Evolutionary conservation across 2,888 invertebrate genomes (phyloP).

Genomic region (Erpobdella octoculata): DNA sequence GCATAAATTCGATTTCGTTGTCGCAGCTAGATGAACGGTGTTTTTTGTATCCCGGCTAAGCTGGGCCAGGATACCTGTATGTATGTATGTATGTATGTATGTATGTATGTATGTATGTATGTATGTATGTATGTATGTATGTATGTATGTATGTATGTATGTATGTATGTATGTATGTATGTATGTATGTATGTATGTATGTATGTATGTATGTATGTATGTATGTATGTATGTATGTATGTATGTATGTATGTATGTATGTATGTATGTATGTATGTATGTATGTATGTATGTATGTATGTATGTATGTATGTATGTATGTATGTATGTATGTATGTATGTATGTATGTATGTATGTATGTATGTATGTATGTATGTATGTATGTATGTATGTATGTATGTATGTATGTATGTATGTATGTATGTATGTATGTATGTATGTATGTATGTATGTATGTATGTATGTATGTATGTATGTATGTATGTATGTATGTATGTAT

Average conservation of each 20-base stretch:
- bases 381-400: constrained; percentile 18
- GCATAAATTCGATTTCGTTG: neutral
- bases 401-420: constrained; percentile 19
- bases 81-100: constrained; percentile 17
- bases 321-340: constrained; percentile 15
- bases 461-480: constrained; percentile 19
- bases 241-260: constrained; percentile 24
- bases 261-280: constrained; percentile 8
- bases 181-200: constrained; percentile 23
- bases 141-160: constrained; percentile 14
- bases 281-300: constrained; percentile 11
- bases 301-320: constrained; percentile 19
- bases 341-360: neutral
- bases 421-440: constrained; percentile 15
- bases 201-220: constrained; percentile 27
- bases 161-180: constrained; percentile 20
- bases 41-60: too few species aligned
- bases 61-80: neutral
- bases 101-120: constrained; percentile 13
- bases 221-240: constrained; percentile 18
- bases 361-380: neutral
- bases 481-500: constrained; percentile 11
- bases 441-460: constrained; percentile 17
- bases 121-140: constrained; percentile 18
- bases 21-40: too few species aligned